Conservation (phyloP, 2,113 vertebrate species). For the Leucosticte australis region DNA sequence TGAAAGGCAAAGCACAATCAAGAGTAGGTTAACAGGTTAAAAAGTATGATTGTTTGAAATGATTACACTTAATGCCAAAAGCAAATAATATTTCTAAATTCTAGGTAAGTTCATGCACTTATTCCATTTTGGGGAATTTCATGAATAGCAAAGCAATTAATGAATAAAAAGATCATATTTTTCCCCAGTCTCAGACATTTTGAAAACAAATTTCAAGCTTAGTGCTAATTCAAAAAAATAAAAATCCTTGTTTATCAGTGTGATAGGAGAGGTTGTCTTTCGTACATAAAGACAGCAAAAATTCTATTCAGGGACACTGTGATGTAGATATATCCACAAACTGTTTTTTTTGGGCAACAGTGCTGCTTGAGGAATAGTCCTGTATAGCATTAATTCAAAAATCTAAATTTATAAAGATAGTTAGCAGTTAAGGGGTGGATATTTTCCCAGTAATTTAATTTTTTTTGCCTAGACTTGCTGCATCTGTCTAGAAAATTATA, state of each 20-base stretch:
- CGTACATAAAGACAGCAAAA: neutral
- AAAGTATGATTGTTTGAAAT: neutral
- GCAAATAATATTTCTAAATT: neutral
- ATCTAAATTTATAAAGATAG: neutral
- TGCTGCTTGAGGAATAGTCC: neutral
- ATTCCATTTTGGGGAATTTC: neutral
- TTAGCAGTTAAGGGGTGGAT: neutral
- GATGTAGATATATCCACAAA: neutral
- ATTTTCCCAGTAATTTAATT: neutral
- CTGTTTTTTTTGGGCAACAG: neutral
- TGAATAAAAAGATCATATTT: neutral
- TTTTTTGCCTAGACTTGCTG: neutral
- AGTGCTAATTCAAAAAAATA: neutral
- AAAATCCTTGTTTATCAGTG: neutral
- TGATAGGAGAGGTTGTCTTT: neutral
- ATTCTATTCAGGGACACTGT: neutral
- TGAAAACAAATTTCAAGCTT: neutral
- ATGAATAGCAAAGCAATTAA: neutral
- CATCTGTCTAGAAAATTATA: neutral
- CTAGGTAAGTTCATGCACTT: neutral
- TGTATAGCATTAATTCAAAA: neutral
- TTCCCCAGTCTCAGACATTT: neutral
- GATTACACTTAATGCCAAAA: neutral
- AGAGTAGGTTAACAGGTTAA: neutral
- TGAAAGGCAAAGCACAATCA: neutral